phyloP scores from a whole-genome alignment of 2,113 vertebrate species.

The Rhinopomastus cyanomelas region DNA sequence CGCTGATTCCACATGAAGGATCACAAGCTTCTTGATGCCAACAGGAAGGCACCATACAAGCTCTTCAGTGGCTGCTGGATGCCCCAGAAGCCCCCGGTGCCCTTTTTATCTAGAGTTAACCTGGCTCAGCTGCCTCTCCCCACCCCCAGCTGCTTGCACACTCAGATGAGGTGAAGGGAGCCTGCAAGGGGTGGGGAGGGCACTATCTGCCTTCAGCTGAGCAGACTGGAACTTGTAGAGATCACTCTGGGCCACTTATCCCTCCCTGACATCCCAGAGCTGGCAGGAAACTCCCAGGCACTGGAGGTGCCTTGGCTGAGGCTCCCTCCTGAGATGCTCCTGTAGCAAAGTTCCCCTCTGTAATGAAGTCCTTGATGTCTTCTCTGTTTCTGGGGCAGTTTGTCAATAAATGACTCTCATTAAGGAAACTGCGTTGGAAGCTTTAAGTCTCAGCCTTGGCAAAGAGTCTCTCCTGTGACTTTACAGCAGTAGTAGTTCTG shows the following conservation, averaged over 20 bases:
- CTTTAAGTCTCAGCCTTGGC: conserved; percentile 40
- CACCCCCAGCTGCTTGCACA: neutral
- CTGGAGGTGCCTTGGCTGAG: neutral
- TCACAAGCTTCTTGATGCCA: neutral
- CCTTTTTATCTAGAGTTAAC: neutral
- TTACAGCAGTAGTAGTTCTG: conserved; percentile 44
- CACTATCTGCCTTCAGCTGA: neutral
- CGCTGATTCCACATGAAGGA: neutral
- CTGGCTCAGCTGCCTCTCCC: neutral
- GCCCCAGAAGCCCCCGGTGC: neutral
- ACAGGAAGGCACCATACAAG: neutral
- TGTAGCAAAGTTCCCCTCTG: neutral
- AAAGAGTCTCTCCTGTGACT: conserved; percentile 47
- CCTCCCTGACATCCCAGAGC: neutral
- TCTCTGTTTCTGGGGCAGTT: conserved; percentile 50
- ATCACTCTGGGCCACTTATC: accelerated
- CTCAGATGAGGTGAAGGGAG: neutral
- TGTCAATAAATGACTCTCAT: conserved; percentile 60
- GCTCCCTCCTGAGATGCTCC: neutral
- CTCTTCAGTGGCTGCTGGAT: accelerated
- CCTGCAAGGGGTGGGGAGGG: neutral
- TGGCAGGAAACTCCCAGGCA: neutral
- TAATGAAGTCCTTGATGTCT: conserved; percentile 33
- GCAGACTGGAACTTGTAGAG: neutral
- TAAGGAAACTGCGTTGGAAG: conserved; percentile 56